These are phyloP conservation scores for Catostomus latipinnis DNA, from an alignment of 2,797 vertebrate genomes.

Conservation along the genomic window DNA sequence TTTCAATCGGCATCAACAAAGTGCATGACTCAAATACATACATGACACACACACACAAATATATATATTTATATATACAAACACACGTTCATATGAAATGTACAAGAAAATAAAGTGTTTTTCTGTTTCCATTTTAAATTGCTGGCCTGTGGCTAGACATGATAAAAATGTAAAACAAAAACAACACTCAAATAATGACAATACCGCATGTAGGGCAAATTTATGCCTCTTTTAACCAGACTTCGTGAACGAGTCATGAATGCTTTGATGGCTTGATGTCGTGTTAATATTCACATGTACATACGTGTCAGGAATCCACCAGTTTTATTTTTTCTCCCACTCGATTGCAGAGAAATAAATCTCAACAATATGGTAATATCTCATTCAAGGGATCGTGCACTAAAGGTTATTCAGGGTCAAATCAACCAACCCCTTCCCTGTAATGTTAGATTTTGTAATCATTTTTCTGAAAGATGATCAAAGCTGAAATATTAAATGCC, in stretches of 20 bases:
- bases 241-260: neutral
- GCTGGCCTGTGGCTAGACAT: neutral
- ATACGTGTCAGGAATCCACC: neutral
- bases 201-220: neutral
- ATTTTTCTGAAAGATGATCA: too few species aligned
- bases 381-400: too few species aligned
- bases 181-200: neutral
- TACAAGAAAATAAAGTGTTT: constrained; percentile 19
- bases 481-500: too few species aligned
- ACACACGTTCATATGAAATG: constrained; percentile 27
- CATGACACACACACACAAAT: neutral
- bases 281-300: neutral
- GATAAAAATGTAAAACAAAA: neutral
- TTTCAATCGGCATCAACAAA: constrained; percentile 3
- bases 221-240: neutral
- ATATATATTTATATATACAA: neutral
- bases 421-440: too few species aligned
- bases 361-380: too few species aligned
- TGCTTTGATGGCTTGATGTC: too few species aligned
- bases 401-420: too few species aligned
- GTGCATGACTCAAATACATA: constrained; percentile 42
- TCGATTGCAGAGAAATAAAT: too few species aligned
- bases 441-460: too few species aligned
- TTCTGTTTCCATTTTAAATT: constrained; percentile 10
- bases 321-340: neutral